Evolutionary conservation across 2,113 vertebrate genomes (phyloP).

Genomic region (Corydoras sp.): DNA sequence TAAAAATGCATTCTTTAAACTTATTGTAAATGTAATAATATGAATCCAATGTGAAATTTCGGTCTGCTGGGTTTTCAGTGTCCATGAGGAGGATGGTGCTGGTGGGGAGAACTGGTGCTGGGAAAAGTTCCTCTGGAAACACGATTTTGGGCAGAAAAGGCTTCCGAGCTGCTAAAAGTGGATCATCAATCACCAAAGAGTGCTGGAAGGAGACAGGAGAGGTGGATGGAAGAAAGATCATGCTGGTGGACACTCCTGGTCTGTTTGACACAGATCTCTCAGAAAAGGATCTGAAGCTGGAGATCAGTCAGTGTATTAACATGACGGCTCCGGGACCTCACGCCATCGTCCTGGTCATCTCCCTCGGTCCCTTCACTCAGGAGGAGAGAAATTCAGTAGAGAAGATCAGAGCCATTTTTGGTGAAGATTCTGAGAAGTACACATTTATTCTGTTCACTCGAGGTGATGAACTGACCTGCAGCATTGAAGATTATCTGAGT

Average conservation of each 20-base stretch:
- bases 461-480: not conserved
- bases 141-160: conserved; percentile 18
- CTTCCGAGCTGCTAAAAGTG: conserved; percentile 1
- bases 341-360: conserved; percentile 18
- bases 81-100: conserved; percentile 11
- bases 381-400: conserved; percentile 11
- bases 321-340: conserved; percentile 31
- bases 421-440: conserved; percentile 25
- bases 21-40: no score
- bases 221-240: not conserved
- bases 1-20: no score
- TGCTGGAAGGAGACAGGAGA: conserved; percentile 13
- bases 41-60: no score
- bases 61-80: not conserved
- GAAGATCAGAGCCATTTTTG: conserved; percentile 26
- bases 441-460: conserved; percentile 26
- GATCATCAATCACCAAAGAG: conserved; percentile 26
- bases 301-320: no score
- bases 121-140: conserved; percentile 27
- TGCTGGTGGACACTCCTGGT: conserved; percentile 10
- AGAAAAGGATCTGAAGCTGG: not conserved
- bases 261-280: not conserved
- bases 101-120: conserved; percentile 17
- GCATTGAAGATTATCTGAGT: not conserved
- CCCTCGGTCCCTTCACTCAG: not conserved